Base-by-base conservation (phyloP, 2,797 vertebrate species). In the Cichlasoma orientale region DNA sequence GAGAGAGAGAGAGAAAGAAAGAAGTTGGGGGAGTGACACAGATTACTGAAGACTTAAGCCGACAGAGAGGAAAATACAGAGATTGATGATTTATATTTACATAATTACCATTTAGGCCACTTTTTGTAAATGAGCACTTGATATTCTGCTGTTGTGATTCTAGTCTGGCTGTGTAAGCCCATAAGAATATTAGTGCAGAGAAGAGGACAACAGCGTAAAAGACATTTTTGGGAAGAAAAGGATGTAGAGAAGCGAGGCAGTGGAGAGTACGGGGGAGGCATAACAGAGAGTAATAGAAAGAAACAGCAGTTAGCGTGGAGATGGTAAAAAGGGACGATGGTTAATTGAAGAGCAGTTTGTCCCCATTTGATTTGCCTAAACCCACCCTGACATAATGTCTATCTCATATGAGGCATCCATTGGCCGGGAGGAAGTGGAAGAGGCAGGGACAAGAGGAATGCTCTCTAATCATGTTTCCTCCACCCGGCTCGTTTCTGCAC, bases 301-400 rank as follows among this genome's bases (percentile, higher is more conserved):
- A 63, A 83, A 75, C 74, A 70, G 84, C 74, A 71, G 82, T 81
- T 82, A 61, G 74, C 4, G 74, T 18, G 52, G 59, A 55, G 79
- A 83, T 18, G 59, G 36, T 75, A 55, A 86, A 68, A 75, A 41
- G 70, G 89, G 68, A 76, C 12, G 58, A 80, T 59, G 68, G 73
- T 83, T 91, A 90, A 92, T 81, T 89, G 75, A 89, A 74, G 74
- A 89, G 82, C 84, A 79, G 81, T 88, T 88, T 88, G 85, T 86
- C 89, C 84, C 84, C 73, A 78, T 86, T 88, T 79, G 63, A 54
- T 80, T 83, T 36, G 58, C 78, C 85, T 72, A 83, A 82, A 82
- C 50, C 59, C 66, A 56, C 56, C 47, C 59, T 82, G 79, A 89
- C 85, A 85, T 75, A 66, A 86, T 29, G 81, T 85, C 80, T 76